A percentile compares a stretch with the other conserved stretches of the same genome.
phyloP scores from a whole-genome alignment of 2,888 invertebrate genomes.

The Nebria brevicollis region DNA sequence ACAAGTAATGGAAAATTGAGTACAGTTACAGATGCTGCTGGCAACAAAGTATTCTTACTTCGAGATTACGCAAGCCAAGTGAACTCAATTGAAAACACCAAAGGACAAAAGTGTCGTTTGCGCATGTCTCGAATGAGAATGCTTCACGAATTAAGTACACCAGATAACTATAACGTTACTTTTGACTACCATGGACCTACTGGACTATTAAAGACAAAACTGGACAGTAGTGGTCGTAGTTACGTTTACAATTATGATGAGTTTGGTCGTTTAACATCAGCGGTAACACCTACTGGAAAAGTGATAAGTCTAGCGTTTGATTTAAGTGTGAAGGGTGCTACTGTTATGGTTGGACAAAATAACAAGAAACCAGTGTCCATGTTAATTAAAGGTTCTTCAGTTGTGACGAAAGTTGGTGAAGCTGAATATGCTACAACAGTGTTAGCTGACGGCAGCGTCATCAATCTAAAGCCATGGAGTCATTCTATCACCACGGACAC shows the following conservation, averaged over 20 bases:
- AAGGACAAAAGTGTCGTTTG: constrained; percentile 89
- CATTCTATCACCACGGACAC: constrained; percentile 90
- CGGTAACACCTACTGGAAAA: constrained; percentile 95
- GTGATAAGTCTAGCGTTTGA: constrained; percentile 89
- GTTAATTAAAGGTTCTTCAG: constrained; percentile 87
- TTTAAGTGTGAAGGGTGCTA: constrained; percentile 90
- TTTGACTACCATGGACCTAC: constrained; percentile 94
- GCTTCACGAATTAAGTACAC: constrained; percentile 89
- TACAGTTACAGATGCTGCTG: constrained; percentile 92
- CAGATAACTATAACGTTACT: constrained; percentile 92
- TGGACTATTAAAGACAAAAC: constrained; percentile 86
- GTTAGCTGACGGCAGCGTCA: constrained; percentile 84
- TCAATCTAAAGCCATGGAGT: constrained; percentile 85
- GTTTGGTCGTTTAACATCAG: constrained; percentile 90
- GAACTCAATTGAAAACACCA: constrained; percentile 93
- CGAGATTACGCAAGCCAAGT: constrained; percentile 88
- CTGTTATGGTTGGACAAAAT: constrained; percentile 85
- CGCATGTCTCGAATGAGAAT: constrained; percentile 93
- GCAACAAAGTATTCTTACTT: constrained; percentile 85
- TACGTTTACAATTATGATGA: constrained; percentile 96
- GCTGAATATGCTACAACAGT: constrained; percentile 84
- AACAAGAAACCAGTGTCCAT: constrained; percentile 85
- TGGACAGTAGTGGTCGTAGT: constrained; percentile 89
- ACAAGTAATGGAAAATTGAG: constrained; percentile 95
- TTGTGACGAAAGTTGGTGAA: constrained; percentile 83